A percentile compares a stretch with the other conserved stretches of the same genome.
These are phyloP conservation scores for Myzus persicae DNA, from an alignment of 1,140 invertebrate genomes.

Conservation along the genomic window DNA sequence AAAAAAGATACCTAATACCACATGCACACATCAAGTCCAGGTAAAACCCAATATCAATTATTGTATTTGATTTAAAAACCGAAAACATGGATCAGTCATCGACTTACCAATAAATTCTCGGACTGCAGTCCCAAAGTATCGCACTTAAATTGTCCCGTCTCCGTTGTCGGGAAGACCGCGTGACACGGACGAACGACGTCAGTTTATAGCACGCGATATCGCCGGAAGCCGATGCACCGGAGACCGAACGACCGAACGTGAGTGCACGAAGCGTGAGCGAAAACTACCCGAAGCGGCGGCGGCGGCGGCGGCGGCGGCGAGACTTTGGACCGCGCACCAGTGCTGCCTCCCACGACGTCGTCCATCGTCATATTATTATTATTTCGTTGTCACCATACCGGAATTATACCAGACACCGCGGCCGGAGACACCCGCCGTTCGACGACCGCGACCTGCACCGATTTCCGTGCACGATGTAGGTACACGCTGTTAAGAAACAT, in stretches of 20 bases:
- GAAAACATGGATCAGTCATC: neutral
- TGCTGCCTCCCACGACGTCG: slow-evolving; percentile 49
- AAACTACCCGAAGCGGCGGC: slow-evolving; percentile 29
- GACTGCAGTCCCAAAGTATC: neutral
- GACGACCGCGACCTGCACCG: neutral
- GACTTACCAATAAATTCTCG: neutral
- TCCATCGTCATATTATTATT: neutral
- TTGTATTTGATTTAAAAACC: neutral
- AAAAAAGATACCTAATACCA: neutral
- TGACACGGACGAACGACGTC: neutral
- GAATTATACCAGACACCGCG: neutral
- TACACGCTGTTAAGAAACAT: neutral
- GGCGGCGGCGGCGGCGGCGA: neutral
- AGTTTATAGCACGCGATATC: neutral
- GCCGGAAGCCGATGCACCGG: neutral
- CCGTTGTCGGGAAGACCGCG: too few relatives aligned
- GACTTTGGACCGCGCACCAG: slow-evolving; percentile 8
- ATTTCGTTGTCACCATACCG: neutral
- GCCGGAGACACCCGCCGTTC: neutral
- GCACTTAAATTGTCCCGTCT: neutral
- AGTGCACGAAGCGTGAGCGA: slow-evolving; percentile 22
- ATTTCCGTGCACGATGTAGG: neutral
- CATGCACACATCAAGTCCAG: neutral
- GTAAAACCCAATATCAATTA: neutral
- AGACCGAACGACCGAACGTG: neutral